These are phyloP conservation scores for Hystrix cristata DNA, from an alignment of 2,113 vertebrate species.

Conservation along the genomic window DNA sequence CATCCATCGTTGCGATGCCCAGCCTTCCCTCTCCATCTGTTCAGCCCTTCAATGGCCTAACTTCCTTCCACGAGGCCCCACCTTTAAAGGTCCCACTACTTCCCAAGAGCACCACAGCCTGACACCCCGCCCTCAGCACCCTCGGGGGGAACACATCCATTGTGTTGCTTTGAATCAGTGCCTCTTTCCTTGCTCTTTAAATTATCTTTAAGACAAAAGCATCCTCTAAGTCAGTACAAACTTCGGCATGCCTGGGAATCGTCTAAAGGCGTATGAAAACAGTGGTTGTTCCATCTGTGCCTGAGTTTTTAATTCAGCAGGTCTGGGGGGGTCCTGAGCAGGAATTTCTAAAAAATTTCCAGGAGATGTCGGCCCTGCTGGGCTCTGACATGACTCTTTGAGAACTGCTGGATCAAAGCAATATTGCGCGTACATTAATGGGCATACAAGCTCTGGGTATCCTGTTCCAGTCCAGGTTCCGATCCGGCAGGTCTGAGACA, in stretches of 20 bases:
- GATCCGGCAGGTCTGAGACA: background rate
- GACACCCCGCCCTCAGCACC: background rate
- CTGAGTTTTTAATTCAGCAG: background rate
- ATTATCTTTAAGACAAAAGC: background rate
- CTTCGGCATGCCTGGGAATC: background rate
- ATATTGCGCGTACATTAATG: background rate
- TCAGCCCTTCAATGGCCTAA: too few relatives aligned
- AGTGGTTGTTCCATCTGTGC: fast-evolving
- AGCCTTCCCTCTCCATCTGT: background rate
- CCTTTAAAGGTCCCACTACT: background rate
- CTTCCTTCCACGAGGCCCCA: background rate
- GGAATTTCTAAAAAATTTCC: background rate
- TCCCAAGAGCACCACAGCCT: background rate
- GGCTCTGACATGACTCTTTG: background rate
- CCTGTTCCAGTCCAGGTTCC: background rate
- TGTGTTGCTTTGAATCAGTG: too few relatives aligned
- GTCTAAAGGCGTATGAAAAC: background rate
- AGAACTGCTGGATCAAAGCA: background rate
- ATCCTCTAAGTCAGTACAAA: too few relatives aligned
- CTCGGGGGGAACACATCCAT: fast-evolving
- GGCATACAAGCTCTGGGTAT: background rate
- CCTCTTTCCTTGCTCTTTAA: background rate
- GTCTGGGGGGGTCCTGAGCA: background rate
- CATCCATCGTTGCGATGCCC: background rate
- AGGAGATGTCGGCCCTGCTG: background rate